A percentile compares a stretch with the other conserved stretches of the same genome.
Conservation (phyloP, 2,888 invertebrate species). For the Nasonovia ribisnigri region DNA sequence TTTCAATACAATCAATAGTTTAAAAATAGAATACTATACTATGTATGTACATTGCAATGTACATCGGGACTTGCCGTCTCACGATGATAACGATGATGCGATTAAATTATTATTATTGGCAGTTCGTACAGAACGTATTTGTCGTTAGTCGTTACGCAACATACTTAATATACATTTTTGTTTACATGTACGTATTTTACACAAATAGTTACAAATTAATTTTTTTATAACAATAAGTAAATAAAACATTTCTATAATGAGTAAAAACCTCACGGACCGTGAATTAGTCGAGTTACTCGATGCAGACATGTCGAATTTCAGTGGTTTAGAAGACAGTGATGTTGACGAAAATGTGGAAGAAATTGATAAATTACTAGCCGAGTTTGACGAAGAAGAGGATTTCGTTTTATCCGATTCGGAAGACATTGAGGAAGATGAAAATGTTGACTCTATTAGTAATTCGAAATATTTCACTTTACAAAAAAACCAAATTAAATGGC, state of each 20-base stretch:
- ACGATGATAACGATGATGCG: too few relatives aligned
- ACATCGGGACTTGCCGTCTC: too few relatives aligned
- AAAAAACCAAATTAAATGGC: conserved; percentile 3
- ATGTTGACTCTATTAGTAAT: not conserved
- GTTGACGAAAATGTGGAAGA: conserved; percentile 5
- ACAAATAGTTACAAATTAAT: not conserved
- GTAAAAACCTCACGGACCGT: too few relatives aligned
- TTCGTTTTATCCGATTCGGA: not conserved
- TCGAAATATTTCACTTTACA: not conserved
- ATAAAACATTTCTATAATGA: too few relatives aligned
- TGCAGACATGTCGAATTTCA: too few relatives aligned
- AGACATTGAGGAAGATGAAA: not conserved
- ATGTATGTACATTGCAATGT: not conserved
- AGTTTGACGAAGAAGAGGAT: not conserved
- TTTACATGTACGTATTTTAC: not conserved
- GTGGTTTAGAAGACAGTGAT: not conserved
- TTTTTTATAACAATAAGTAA: not conserved
- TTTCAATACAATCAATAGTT: too few relatives aligned
- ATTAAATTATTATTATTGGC: too few relatives aligned
- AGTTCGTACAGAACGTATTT: too few relatives aligned
- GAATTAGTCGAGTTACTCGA: not conserved
- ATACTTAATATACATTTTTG: too few relatives aligned
- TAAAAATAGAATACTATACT: not conserved
- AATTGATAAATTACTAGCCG: conserved; percentile 10
- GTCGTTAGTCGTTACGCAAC: too few relatives aligned